Evolutionary conservation across 2,888 invertebrate genomes (phyloP), one percentile per base, ranked within the genome.

Genomic region (Caenorhabditis sp.): DNA sequence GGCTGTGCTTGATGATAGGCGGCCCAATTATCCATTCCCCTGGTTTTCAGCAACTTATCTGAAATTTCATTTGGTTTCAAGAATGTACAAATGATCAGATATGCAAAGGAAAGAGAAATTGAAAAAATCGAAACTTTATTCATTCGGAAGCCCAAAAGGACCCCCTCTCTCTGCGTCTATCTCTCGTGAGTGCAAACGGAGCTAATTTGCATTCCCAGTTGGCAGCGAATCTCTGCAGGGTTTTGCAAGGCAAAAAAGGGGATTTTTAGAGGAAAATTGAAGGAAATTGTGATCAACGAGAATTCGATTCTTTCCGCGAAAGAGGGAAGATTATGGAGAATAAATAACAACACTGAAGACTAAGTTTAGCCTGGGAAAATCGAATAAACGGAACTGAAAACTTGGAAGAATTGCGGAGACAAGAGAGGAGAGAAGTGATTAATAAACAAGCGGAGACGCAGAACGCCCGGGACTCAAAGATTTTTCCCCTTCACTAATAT

Each of bases 1-100:
- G 83, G 83, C 47, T 80, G 83, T 7, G 83, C 63, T 54, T 83
- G 83, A 66, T 80, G 79, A 64, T 80, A 83, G 19, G 28, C 51
- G 16, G 61, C 59, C 83, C 83, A 83, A 44, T 72, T 51, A 31
- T 80, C 80, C 83, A 83, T 83, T 54, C 49, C 22, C 31, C 24
- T 31, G n/a, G n/a, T 38, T 31, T 38, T 28, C n/a, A 2, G 49
- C n/a, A n/a, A 49, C 19, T 41, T 49, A 19, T 49, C 19, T 22
- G 47, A 1, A 16, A n/a, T 54, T 26, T 47, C n/a, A n/a, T n/a
- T 70, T 24, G 28, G 19, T 22, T 4, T 12, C 24, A 1, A 51
- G 5, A 35, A 35, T 4, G 8, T 6, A 35, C 31, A 6, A 6
- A 35, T 35, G 4, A 6, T 35, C 8, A 35, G 31, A 8, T 19